These are phyloP conservation scores for Drosophila equinoxialis DNA, from an alignment of 1,140 invertebrate genomes.

Conservation along the genomic window DNA sequence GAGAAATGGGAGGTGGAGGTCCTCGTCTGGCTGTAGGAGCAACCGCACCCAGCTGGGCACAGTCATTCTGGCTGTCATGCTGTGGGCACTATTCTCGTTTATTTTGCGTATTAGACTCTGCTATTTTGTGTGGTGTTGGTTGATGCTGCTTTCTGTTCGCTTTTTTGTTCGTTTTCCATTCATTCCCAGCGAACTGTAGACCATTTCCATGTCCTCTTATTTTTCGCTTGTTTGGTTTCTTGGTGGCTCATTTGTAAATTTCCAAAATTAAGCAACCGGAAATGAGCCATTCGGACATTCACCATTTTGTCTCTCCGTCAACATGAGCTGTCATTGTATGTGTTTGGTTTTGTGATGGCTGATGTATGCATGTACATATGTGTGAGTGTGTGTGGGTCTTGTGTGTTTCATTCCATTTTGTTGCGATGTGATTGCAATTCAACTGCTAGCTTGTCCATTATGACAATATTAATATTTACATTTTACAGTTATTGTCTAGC, in stretches of 20 bases:
- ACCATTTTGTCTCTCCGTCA: background rate
- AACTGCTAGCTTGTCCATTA: constrained; percentile 71
- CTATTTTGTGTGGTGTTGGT: constrained; percentile 53
- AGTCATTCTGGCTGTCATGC: constrained; percentile 63
- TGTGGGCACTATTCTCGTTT: constrained; percentile 73
- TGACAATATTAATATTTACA: constrained; percentile 81
- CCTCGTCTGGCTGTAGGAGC: constrained; percentile 1
- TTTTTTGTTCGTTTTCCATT: constrained; percentile 61
- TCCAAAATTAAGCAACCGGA: constrained; percentile 80
- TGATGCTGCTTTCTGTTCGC: constrained; percentile 17
- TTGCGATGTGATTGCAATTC: constrained; percentile 39
- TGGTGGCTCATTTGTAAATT: constrained; percentile 80
- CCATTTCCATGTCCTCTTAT: constrained; percentile 61
- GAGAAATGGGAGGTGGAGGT: too few relatives aligned
- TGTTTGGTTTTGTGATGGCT: background rate
- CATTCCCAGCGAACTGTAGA: constrained; percentile 9
- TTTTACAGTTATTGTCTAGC: constrained; percentile 73
- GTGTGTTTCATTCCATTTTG: constrained; percentile 15
- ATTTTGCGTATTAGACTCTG: constrained; percentile 80
- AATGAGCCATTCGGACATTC: constrained; percentile 57
- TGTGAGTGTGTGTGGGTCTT: background rate
- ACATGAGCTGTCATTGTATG: too few relatives aligned
- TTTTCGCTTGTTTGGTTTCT: constrained; percentile 78
- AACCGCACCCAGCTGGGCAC: constrained; percentile 57
- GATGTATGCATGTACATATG: background rate